Conservation (phyloP, 1,140 invertebrate genomes). For the Drosophila ercepeae region DNA sequence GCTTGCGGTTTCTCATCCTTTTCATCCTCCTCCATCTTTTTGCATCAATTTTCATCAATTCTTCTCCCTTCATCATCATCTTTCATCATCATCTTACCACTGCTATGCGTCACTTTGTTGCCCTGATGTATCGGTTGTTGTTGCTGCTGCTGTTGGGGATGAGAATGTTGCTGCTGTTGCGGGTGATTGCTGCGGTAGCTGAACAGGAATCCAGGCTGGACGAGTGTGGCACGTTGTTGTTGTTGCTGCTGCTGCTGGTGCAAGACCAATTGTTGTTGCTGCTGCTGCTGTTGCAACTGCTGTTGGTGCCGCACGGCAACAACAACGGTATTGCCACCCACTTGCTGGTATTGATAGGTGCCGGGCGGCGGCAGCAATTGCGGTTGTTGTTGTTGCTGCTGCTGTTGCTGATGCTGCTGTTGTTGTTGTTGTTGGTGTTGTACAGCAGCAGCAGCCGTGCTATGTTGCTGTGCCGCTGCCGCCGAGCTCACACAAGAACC, state of each 20-base stretch:
- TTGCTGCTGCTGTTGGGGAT: conserved; percentile 48
- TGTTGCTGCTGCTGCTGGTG: conserved; percentile 60
- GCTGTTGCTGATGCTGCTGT: not conserved
- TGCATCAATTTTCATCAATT: conserved; percentile 11
- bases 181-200: conserved; percentile 68
- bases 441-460: conserved; percentile 2
- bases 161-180: conserved; percentile 46
- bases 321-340: conserved; percentile 71
- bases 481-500: conserved; percentile 83
- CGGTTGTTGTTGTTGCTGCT: conserved; percentile 58
- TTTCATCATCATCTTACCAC: conserved; percentile 65
- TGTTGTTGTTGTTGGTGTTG: conserved; percentile 58
- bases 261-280: conserved; percentile 40
- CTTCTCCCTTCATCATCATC: conserved; percentile 3
- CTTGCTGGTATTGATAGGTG: conserved; percentile 71
- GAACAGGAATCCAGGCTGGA: conserved; percentile 76
- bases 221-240: conserved; percentile 71
- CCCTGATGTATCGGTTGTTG: conserved; percentile 38
- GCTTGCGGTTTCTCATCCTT: conserved; percentile 46
- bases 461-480: conserved; percentile 64
- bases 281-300: conserved; percentile 67
- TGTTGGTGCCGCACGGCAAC: conserved; percentile 70
- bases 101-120: conserved; percentile 70
- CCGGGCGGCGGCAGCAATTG: conserved; percentile 51
- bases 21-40: conserved; percentile 14